Conservation (phyloP, 2,113 vertebrate species). For the Myiopsitta monachus region DNA sequence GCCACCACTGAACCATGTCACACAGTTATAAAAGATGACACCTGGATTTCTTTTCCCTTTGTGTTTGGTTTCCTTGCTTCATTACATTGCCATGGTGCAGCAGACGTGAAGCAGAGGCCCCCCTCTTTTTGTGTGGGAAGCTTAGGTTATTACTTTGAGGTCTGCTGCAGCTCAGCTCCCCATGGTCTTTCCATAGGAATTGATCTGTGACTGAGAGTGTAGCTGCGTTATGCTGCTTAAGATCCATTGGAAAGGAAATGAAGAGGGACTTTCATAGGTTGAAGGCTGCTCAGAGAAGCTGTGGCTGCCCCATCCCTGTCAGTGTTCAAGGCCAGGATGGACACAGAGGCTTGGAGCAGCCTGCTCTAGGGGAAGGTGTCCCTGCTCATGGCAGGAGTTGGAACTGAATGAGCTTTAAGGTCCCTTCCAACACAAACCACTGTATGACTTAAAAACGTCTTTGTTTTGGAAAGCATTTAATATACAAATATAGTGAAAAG, state of each 20-base stretch:
- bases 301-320: neutral
- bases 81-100: neutral
- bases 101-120: neutral
- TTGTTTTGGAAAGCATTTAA: neutral
- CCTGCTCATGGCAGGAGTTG: neutral
- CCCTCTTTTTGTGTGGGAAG: fast-evolving
- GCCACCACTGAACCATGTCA: neutral
- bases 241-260: neutral
- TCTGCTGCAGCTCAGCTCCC: neutral
- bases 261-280: neutral
- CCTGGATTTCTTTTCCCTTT: neutral
- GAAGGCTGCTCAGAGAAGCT: neutral
- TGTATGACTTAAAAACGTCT: neutral
- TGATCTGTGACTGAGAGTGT: neutral
- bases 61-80: neutral
- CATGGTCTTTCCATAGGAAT: neutral
- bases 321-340: neutral
- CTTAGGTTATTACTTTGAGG: neutral
- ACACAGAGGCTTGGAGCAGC: neutral
- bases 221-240: neutral
- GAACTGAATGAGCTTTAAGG: neutral
- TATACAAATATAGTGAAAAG: neutral
- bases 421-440: neutral
- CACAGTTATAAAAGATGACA: neutral
- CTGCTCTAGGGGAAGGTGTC: neutral